Evolutionary conservation across 2,113 vertebrate species (phyloP), one percentile per base, ranked within the genome.

Genomic region (Ammodytes marinus): DNA sequence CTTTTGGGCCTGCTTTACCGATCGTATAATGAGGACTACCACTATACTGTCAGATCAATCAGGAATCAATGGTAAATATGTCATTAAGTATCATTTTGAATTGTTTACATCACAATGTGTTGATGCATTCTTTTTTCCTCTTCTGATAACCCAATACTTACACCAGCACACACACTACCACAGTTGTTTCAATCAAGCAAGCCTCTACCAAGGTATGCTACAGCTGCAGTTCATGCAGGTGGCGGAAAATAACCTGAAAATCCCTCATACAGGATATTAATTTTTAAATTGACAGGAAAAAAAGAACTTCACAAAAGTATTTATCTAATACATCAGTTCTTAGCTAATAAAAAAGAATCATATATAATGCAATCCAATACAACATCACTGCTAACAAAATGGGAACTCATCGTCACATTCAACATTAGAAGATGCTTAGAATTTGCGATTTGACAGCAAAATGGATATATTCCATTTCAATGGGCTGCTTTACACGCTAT

Each of bases 161-260:
- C 27, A 27, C 27, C 27, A 2, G 27, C 27, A 27, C 27, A 27
- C 27, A 27, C 27, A 27, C 27, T 27, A 27, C 27, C 27, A 27
- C 27, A 27, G 27, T 27, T 27, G 27, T 27, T 27, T 27, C 27
- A 27, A 27, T 27, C 27, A 27, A 27, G 27, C 27, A 27, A 27
- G 65, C 49, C 80, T 78, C 39, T 12, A 67, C 64, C 76, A 52
- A 84, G 78, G 79, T 80, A 76, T 70, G 71, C 78, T 45, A 67
- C 47, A 71, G n/a, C 42, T 74, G 35, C 14, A 60, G 70, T 74
- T 73, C 61, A 74, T 66, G 66, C 50, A 61, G 69, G 65, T 60
- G 52, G 47, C 46, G 49, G 47, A 55, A 83, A 77, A 13, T 39
- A 83, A 79, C n/a, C 35, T 39, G 43, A 40, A 70, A 70, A 67